Evolutionary conservation across 2,113 vertebrate species (phyloP), one percentile per base, ranked within the genome.

Genomic region (Apodemus sylvaticus): DNA sequence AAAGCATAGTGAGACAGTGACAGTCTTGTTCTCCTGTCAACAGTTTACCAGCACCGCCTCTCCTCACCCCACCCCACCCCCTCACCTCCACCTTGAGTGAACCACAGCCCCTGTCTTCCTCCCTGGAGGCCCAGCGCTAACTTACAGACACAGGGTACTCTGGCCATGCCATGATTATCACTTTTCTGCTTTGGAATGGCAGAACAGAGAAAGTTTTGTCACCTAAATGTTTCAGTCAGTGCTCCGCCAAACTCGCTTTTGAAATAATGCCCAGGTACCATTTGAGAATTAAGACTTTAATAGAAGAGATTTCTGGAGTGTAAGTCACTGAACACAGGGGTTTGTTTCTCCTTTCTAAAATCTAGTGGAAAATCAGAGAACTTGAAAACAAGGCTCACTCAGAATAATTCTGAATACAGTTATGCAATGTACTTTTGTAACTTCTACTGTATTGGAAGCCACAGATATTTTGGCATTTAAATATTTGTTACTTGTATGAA

Each of bases 61-160:
- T 96, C 96, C 98, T 97, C 92, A 93, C 94, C 87, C 98, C 97
- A 94, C 96, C 97, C 98, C 98, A 98, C 97, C 96, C 97, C 98
- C 97, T 98, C 96, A 98, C 97, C 96, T 97, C 98, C 96, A 97
- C 96, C 97, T 98, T 98, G 97, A 98, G 95, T 97, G 96, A 98
- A 93, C 0, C 97, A 97, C 97, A 51, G 42, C 97, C 97, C 94
- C 92, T 83, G 97, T 95, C 97, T 98, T 98, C 97, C 98, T 98
- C 97, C 94, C 97, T 92, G 79, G 97, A 98, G 98, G 97, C 91
- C 98, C 12, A 97, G 97, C 81, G 98, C 93, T 97, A 98, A 98
- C 98, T 98, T 97, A 95, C n/a, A 92, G 98, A 97, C 92, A 98
- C 77, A 97, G 88, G 98, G 94, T 95, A 95, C 96, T 98, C 98